Conservation (phyloP, 92 coral and sea anemone species). For the Palythoa grandis region DNA sequence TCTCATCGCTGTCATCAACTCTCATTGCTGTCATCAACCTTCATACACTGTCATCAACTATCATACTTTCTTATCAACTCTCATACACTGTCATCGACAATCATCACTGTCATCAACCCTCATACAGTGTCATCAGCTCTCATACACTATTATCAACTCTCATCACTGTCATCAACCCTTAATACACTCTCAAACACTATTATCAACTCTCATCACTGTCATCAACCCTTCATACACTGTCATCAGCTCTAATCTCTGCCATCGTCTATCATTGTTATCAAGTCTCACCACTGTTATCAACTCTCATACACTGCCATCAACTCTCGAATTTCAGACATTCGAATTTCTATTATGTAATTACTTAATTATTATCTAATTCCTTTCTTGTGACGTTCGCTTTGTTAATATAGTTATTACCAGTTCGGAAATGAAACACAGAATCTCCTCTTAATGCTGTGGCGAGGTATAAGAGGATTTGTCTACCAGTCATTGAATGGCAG, state of each 20-base stretch:
- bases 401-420: too few relatives aligned
- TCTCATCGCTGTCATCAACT: not conserved
- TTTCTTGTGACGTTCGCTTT: too few relatives aligned
- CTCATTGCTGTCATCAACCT: not conserved
- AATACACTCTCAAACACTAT: not conserved
- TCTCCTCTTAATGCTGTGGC: too few relatives aligned
- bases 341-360: too few relatives aligned
- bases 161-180: not conserved
- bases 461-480: too few relatives aligned
- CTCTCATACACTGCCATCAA: not conserved
- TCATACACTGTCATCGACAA: not conserved
- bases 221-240: not conserved
- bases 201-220: not conserved
- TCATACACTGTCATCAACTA: not conserved
- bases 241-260: not conserved
- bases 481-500: too few relatives aligned
- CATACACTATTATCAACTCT: not conserved
- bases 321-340: not conserved
- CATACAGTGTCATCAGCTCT: not conserved
- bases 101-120: not conserved
- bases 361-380: too few relatives aligned
- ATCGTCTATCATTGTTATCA: too few relatives aligned
- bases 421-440: too few relatives aligned
- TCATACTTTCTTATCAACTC: not conserved
- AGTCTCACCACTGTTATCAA: not conserved